A percentile compares a stretch with the other conserved stretches of the same genome.
Evolutionary conservation across 2,797 vertebrate genomes (phyloP).

Genomic region (Lepilemur ruficaudatus): DNA sequence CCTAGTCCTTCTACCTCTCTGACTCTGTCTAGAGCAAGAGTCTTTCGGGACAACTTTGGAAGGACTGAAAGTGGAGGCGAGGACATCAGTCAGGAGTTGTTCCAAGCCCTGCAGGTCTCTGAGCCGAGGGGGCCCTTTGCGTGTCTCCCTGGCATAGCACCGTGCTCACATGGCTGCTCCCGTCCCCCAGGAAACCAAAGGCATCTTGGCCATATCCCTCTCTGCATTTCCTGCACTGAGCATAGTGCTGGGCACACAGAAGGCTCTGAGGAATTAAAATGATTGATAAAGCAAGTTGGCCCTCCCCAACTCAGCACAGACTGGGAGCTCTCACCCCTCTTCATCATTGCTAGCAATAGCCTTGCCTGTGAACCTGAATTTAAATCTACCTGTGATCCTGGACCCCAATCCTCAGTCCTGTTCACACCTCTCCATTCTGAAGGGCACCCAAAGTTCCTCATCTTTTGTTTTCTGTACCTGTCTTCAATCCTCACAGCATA

Average conservation of each 20-base stretch:
- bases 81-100: background rate
- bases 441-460: background rate
- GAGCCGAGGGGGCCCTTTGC: background rate
- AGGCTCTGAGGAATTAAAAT: background rate
- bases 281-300: background rate
- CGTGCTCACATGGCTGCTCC: background rate
- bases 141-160: accelerated
- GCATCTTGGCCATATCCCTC: background rate
- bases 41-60: background rate
- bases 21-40: background rate
- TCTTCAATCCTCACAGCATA: background rate
- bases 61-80: background rate
- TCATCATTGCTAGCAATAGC: background rate
- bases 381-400: background rate
- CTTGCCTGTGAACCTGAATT: background rate
- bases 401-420: background rate
- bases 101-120: background rate
- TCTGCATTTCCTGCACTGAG: background rate
- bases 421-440: background rate
- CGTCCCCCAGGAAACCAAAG: background rate
- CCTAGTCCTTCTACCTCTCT: background rate
- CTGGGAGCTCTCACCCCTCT: background rate
- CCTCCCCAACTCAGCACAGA: background rate
- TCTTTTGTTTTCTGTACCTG: background rate
- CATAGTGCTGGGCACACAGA: background rate